A percentile compares a stretch with the other conserved stretches of the same genome.
phyloP scores from a whole-genome alignment of 2,797 vertebrate genomes.

The Paramormyrops hopkinsi region DNA sequence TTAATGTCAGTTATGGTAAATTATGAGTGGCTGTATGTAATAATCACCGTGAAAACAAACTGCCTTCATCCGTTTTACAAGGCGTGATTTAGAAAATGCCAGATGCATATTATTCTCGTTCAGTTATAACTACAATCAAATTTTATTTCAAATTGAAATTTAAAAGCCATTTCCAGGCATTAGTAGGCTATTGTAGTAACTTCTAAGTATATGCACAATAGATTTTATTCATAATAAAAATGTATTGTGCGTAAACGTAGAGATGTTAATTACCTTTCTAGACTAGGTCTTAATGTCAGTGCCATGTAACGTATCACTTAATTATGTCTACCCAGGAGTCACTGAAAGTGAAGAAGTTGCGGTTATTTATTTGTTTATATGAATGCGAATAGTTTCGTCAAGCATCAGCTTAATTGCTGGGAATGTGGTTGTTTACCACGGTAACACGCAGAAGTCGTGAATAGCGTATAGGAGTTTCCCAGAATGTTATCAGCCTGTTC shows the following conservation, averaged over 20 bases:
- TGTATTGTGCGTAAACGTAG: not conserved
- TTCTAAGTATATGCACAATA: not conserved
- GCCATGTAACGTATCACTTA: not conserved
- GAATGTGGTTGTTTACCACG: not conserved
- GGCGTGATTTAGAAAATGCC: not conserved
- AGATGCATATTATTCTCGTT: not conserved
- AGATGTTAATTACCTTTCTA: not conserved
- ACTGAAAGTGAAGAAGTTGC: not conserved
- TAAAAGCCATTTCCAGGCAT: not conserved
- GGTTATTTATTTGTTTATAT: not conserved
- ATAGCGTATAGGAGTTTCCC: not conserved
- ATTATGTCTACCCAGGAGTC: not conserved
- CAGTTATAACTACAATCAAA: not conserved
- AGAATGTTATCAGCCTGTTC: not conserved
- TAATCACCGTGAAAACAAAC: constrained; percentile 12
- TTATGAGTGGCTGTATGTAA: not conserved
- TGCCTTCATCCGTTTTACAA: not conserved
- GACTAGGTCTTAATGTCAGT: not conserved
- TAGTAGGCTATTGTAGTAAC: not conserved
- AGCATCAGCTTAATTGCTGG: not conserved
- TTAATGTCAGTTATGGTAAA: not conserved
- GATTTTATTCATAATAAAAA: not conserved
- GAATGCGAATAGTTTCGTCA: not conserved
- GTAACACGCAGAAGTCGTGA: not conserved
- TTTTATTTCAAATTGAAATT: not conserved